Evolutionary conservation across 2,797 vertebrate genomes (phyloP), one percentile per base, ranked within the genome.

Genomic region (Phataginus tricuspis): DNA sequence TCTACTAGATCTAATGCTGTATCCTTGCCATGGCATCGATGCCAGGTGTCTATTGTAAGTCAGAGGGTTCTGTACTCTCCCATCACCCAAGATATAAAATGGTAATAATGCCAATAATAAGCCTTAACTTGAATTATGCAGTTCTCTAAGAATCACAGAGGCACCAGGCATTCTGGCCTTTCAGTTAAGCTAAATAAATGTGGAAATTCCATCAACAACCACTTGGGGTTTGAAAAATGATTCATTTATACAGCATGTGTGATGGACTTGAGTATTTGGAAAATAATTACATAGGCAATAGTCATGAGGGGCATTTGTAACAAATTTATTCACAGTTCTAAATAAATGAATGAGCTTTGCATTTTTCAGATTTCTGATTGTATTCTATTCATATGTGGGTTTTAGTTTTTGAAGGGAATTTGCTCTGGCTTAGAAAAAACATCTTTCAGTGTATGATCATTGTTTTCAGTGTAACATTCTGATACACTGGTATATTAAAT

Each of bases 131-230:
- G 88, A 96, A 37, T 90, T 83, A 61, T 31, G 27, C 21, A 94
- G 74, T n/a, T 89, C 37, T 89, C n/a, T 34, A 96, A 93, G 37
- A 86, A 84, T 86, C 59, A 53, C 55, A 19, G 72, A 34, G 74
- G 61, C 53, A 86, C 34, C 39, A 80, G 71, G 18, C 86, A 61
- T 91, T 92, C 59, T 93, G 42, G 90, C 53, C 84, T 92, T 91
- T 95, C 86, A 71, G 29, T 96, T 66, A 91, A 90, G 53, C 63
- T 94, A 74, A 96, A 5, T 95, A 96, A 95, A 79, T 92, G 79
- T 97, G 94, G 96, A 95, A 94, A 96, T 90, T 72, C 95, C 68
- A 85, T 93, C 91, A 90, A 57, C 77, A 96, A 59, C 75, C 91
- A 95, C 91, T 95, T 96, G 89, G 63, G 66, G 29, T 68, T 96